A percentile compares a stretch with the other conserved stretches of the same genome.
Conservation (phyloP, 2,113 vertebrate genomes). For the Micronycteris hirsuta region DNA sequence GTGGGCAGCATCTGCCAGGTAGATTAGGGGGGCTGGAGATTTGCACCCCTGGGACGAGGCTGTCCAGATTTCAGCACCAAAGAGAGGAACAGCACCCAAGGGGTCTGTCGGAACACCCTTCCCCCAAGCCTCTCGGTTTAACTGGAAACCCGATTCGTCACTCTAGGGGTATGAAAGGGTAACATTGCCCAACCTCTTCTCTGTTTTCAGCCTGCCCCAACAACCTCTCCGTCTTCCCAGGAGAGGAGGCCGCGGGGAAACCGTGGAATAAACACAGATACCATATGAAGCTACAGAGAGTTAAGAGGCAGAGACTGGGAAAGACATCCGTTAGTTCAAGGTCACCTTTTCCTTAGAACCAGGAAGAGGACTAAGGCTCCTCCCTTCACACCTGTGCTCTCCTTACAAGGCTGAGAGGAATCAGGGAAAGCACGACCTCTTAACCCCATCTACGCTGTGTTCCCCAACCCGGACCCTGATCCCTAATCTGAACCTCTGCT, state of each 20-base stretch:
- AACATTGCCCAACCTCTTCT: conserved; percentile 29
- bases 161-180: conserved; percentile 23
- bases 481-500: neutral
- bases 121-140: neutral
- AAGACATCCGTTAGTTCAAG: conserved; percentile 49
- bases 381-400: neutral
- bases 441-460: neutral
- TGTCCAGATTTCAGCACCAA: conserved; percentile 70
- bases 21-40: neutral
- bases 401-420: neutral
- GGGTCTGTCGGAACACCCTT: conserved; percentile 32
- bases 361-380: conserved; percentile 56
- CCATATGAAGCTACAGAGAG: neutral
- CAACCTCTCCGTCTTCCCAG: conserved; percentile 7
- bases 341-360: conserved; percentile 67
- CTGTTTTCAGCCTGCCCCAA: neutral
- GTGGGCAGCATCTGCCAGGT: conserved; percentile 15
- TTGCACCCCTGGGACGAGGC: neutral
- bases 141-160: conserved; percentile 30
- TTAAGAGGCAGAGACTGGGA: neutral
- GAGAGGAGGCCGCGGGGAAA: conserved; percentile 13
- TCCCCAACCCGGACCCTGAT: neutral
- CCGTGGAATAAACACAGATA: neutral
- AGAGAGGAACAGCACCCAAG: conserved; percentile 66
- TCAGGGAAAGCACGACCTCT: neutral